Percentiles rank a stretch among this genome's conserved stretches.
These are phyloP conservation scores for Drosophila malerkotliana DNA, from an alignment of 1,140 invertebrate genomes.

Conservation along the genomic window DNA sequence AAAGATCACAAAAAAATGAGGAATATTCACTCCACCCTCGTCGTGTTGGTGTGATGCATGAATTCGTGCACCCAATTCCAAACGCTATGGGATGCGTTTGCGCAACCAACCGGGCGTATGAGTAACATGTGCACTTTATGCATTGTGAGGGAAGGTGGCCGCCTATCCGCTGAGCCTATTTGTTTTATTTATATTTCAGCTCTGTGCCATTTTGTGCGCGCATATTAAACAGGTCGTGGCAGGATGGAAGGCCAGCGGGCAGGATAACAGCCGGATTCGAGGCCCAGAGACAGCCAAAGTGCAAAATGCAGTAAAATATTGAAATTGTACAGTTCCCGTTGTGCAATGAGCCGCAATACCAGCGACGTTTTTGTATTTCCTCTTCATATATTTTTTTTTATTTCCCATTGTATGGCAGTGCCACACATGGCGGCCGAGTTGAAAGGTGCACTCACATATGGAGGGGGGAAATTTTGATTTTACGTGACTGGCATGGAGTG, in stretches of 20 bases:
- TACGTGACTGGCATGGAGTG: constrained; percentile 66
- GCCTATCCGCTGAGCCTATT: constrained; percentile 23
- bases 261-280: constrained; percentile 21
- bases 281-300: constrained; percentile 44
- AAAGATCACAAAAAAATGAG: not conserved
- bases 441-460: constrained; percentile 47
- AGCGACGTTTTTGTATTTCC: constrained; percentile 26
- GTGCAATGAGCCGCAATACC: constrained; percentile 67
- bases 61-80: constrained; percentile 31
- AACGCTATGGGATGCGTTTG: constrained; percentile 27
- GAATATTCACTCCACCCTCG: constrained; percentile 8
- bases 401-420: not conserved
- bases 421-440: constrained; percentile 30
- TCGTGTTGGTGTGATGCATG: constrained; percentile 20
- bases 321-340: constrained; percentile 70
- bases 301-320: constrained; percentile 76
- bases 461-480: constrained; percentile 46
- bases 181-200: constrained; percentile 49
- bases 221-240: constrained; percentile 49
- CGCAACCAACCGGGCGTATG: constrained; percentile 49
- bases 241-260: constrained; percentile 18
- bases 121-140: constrained; percentile 62
- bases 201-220: constrained; percentile 49
- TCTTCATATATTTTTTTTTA: not conserved
- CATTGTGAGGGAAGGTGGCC: constrained; percentile 6